phyloP scores from a whole-genome alignment of 2,888 invertebrate genomes.

The Unio pictorum region DNA sequence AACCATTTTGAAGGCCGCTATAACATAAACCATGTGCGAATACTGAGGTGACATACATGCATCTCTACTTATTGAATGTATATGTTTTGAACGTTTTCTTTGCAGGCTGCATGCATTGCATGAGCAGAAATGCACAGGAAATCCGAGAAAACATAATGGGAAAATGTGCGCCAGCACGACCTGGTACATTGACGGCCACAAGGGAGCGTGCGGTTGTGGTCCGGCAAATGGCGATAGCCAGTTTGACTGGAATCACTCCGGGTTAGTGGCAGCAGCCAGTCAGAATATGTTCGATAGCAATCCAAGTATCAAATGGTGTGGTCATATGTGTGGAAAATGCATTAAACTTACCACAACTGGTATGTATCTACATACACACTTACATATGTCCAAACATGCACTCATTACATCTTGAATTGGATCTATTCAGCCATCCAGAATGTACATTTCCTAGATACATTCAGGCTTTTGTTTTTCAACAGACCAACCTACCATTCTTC shows the following conservation, averaged over 20 bases:
- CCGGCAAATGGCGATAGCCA: constrained; percentile 2
- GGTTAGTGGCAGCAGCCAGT: constrained; percentile 36
- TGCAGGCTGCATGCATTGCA: constrained; percentile 8
- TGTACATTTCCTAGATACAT: no score
- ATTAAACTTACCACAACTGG: constrained; percentile 48
- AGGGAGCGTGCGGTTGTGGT: constrained; percentile 42
- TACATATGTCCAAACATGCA: no score
- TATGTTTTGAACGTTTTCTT: no score
- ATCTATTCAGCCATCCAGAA: no score
- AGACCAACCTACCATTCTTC: no score
- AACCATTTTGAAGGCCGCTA: no score
- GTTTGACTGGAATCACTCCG: constrained; percentile 36
- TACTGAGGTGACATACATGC: no score
- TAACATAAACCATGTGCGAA: no score
- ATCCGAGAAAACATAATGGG: constrained; percentile 27
- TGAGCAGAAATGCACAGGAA: constrained; percentile 22
- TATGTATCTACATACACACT: neutral
- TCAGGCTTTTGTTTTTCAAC: no score
- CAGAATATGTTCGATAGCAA: constrained; percentile 31
- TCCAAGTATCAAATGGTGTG: constrained; percentile 34
- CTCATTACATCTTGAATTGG: no score
- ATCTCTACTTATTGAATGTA: no score
- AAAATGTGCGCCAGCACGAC: constrained; percentile 48
- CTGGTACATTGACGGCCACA: constrained; percentile 39
- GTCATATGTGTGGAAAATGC: constrained; percentile 41